phyloP scores from a whole-genome alignment of 35 echinoderm and acorn worm genomes.

The Heliocidaris erythrogramma region DNA sequence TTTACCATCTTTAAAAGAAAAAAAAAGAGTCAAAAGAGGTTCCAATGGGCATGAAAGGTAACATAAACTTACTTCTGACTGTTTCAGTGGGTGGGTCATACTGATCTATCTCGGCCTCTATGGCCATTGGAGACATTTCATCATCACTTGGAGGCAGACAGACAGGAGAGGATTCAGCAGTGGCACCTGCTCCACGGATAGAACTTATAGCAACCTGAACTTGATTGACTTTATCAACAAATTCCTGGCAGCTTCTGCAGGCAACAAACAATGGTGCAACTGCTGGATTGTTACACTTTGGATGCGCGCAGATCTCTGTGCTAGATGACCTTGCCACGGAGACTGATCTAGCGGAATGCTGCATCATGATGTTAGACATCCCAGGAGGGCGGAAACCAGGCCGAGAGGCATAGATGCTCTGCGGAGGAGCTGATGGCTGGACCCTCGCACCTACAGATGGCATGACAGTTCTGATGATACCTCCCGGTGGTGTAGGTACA shows the following conservation, averaged over 20 bases:
- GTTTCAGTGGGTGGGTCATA: neutral
- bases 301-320: conserved; percentile 40
- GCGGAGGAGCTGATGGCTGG: neutral
- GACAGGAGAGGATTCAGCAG: neutral
- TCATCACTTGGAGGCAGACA: neutral
- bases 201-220: neutral
- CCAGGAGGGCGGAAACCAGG: neutral
- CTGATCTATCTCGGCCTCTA: neutral
- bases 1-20: no score
- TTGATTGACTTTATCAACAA: conserved; percentile 40
- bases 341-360: neutral
- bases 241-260: conserved; percentile 43
- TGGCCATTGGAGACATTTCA: neutral
- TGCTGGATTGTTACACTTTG: conserved; percentile 53
- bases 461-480: neutral
- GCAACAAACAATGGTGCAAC: conserved; percentile 39
- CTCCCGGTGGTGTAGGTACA: neutral
- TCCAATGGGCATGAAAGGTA: neutral
- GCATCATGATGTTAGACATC: neutral
- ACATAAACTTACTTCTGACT: neutral
- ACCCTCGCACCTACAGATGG: neutral
- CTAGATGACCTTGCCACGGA: neutral
- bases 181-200: neutral
- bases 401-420: neutral
- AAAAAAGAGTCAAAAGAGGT: no score